Evolutionary conservation across 1,140 invertebrate species (phyloP).

Genomic region (Heterodera carotae): DNA sequence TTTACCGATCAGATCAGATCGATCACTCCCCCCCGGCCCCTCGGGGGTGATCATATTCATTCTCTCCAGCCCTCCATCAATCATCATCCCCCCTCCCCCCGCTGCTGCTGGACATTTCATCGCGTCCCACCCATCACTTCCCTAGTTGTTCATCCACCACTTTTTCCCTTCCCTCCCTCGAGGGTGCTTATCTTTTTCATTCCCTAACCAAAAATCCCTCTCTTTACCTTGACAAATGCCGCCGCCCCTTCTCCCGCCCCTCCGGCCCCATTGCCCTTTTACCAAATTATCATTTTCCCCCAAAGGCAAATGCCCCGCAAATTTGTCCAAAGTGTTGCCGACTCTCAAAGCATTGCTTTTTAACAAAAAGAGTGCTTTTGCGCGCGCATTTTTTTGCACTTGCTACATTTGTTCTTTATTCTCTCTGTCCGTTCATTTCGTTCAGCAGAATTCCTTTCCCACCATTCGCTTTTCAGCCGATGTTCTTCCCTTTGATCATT

Average conservation of each 20-base stretch:
- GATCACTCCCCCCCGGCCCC: not conserved
- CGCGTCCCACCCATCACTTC: not conserved
- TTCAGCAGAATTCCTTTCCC: not conserved
- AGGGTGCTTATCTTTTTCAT: not conserved
- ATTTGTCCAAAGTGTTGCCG: constrained; percentile 2
- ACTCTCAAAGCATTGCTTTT: not conserved
- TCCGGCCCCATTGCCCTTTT: not conserved
- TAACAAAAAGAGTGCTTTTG: not conserved
- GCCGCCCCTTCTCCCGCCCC: not conserved
- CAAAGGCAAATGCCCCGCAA: constrained; percentile 1
- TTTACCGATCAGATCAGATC: not conserved
- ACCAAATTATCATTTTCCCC: constrained; percentile 13
- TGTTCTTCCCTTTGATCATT: constrained; percentile 2
- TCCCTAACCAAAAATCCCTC: not conserved
- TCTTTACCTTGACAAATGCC: not conserved
- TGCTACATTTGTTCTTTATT: not conserved
- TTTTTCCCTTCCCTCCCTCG: too few species aligned
- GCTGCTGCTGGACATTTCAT: not conserved
- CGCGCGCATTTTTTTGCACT: not conserved
- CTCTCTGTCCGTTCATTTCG: too few species aligned
- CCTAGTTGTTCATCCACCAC: not conserved
- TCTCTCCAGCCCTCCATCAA: not conserved
- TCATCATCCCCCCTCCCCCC: not conserved
- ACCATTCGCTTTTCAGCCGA: constrained; percentile 3
- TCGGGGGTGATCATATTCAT: not conserved